These are phyloP conservation scores for Strigamia transsilvanica DNA, from an alignment of 2,888 invertebrate genomes.

Conservation along the genomic window DNA sequence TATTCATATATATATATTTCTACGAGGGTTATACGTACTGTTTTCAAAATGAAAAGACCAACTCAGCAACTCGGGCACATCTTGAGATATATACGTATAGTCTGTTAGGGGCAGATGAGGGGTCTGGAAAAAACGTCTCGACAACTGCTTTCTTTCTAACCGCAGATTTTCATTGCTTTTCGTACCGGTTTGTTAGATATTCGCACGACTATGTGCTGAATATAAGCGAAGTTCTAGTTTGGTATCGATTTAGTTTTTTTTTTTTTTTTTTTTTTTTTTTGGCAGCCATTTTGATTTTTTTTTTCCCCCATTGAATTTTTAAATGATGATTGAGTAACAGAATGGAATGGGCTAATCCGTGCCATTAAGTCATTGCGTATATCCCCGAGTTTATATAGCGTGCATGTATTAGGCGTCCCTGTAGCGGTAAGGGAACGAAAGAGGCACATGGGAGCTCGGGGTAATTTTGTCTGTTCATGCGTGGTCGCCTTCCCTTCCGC, in stretches of 20 bases:
- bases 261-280: not conserved
- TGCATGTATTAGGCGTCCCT: slow-evolving; percentile 25
- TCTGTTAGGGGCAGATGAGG: too few species aligned
- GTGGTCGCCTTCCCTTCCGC: slow-evolving; percentile 50
- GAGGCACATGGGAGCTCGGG: slow-evolving; percentile 43
- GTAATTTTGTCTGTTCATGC: slow-evolving; percentile 49
- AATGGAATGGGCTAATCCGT: slow-evolving; percentile 22
- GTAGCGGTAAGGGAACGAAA: slow-evolving; percentile 44
- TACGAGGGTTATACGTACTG: too few species aligned
- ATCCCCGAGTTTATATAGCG: slow-evolving; percentile 31
- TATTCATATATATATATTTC: not conserved
- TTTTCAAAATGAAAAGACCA: too few species aligned
- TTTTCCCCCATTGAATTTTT: not conserved
- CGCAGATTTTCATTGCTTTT: too few species aligned
- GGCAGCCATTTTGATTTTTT: not conserved
- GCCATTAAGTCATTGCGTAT: slow-evolving; percentile 39
- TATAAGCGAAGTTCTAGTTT: too few species aligned
- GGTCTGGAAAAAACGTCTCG: too few species aligned
- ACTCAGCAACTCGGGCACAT: too few species aligned
- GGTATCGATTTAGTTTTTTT: not conserved
- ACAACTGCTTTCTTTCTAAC: too few species aligned
- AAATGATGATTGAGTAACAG: slow-evolving; percentile 19
- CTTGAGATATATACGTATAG: too few species aligned
- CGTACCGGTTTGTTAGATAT: too few species aligned
- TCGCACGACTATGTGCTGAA: too few species aligned